Conservation (phyloP, 1,140 invertebrate genomes). For the Cecropterus lyciades region DNA sequence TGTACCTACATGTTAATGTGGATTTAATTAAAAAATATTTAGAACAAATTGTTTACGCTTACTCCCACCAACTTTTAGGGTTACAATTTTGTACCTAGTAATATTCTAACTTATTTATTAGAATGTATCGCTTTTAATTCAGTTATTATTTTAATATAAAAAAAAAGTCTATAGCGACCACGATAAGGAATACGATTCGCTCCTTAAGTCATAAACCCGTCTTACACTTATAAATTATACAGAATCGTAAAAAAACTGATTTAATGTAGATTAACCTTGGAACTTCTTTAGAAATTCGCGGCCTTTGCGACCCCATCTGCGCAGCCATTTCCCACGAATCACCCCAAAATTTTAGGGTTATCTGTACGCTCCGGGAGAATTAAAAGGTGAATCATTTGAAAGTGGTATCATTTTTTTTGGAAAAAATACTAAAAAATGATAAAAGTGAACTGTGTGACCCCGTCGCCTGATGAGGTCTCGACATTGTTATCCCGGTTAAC, state of each 20-base stretch:
- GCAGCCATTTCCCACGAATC: slow-evolving; percentile 70
- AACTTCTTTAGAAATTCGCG: slow-evolving; percentile 50
- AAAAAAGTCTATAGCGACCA: neutral
- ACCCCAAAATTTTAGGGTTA: slow-evolving; percentile 76
- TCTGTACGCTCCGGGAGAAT: slow-evolving; percentile 53
- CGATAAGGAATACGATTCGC: neutral
- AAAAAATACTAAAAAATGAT: slow-evolving; percentile 53
- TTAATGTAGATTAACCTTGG: slow-evolving; percentile 72
- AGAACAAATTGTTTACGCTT: too few species aligned
- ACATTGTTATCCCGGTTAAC: slow-evolving; percentile 71
- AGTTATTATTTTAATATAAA: too few species aligned
- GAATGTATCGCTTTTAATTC: too few species aligned
- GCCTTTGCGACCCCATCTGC: slow-evolving; percentile 50
- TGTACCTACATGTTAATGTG: too few species aligned
- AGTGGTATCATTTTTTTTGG: slow-evolving; percentile 65
- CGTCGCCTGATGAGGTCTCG: slow-evolving; percentile 76
- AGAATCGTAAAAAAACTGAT: slow-evolving; percentile 46
- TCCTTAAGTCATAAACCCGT: slow-evolving; percentile 13
- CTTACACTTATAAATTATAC: slow-evolving; percentile 35
- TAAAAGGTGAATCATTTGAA: slow-evolving; percentile 73
- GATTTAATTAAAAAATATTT: too few species aligned
- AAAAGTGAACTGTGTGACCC: slow-evolving; percentile 64
- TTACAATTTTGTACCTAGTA: too few species aligned
- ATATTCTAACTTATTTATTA: too few species aligned
- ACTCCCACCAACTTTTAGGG: too few species aligned